Evolutionary conservation across 2,888 invertebrate genomes (phyloP).

Genomic region (Phrixothrix hirtus): DNA sequence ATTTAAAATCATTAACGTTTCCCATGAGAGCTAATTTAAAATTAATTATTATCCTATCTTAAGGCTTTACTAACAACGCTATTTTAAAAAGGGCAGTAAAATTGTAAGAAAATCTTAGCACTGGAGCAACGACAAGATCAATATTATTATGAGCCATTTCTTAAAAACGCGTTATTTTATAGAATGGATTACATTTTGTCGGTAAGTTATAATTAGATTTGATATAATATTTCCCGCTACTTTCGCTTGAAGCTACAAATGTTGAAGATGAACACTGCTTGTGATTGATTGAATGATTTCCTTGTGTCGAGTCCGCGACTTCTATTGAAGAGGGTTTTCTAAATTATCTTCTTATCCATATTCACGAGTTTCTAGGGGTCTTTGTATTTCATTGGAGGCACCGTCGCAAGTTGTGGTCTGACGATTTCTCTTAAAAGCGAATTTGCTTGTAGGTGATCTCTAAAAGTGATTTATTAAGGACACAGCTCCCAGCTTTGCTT

Average conservation of each 20-base stretch:
- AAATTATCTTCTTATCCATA: constrained; percentile 45
- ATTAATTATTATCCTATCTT: constrained; percentile 14
- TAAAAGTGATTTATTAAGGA: constrained; percentile 48
- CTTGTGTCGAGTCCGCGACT: constrained; percentile 31
- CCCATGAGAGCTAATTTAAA: constrained; percentile 17
- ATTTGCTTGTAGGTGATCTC: constrained; percentile 48
- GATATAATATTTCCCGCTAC: constrained; percentile 11
- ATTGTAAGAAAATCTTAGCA: too few species aligned
- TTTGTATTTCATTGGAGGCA: constrained; percentile 38
- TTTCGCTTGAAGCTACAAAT: constrained; percentile 16
- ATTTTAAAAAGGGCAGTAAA: too few species aligned
- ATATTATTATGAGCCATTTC: too few species aligned
- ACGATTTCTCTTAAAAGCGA: constrained; percentile 45
- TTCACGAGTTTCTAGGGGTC: constrained; percentile 38
- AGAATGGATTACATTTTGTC: too few species aligned
- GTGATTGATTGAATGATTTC: constrained; percentile 41
- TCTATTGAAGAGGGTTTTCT: constrained; percentile 38
- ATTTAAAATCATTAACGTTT: constrained; percentile 23
- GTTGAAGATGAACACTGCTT: constrained; percentile 31
- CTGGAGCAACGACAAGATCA: too few species aligned
- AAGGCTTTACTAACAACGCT: constrained; percentile 10
- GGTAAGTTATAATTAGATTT: too few species aligned
- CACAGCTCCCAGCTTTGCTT: constrained; percentile 36
- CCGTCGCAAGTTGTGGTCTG: constrained; percentile 36
- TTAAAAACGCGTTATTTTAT: too few species aligned